Evolutionary conservation across 2,113 vertebrate genomes (phyloP).

Genomic region (Tapirus terrestris): DNA sequence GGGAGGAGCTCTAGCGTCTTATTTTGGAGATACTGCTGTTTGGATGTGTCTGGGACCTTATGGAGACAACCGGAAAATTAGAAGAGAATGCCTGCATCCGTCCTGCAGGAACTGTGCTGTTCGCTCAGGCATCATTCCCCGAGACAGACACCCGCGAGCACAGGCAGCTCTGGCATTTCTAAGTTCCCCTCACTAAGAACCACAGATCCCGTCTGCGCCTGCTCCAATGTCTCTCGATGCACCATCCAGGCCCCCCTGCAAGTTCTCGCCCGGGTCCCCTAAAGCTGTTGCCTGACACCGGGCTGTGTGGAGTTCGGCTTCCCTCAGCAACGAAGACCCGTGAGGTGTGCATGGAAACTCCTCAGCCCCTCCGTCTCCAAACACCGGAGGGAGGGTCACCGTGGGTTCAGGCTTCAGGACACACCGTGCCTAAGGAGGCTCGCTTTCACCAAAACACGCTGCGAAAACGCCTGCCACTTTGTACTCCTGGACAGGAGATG

Average conservation of each 20-base stretch:
- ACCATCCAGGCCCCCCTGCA: neutral
- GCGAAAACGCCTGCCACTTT: neutral
- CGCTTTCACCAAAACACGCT: neutral
- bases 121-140: neutral
- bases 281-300: neutral
- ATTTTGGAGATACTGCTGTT: neutral
- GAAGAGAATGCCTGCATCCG: neutral
- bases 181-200: neutral
- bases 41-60: neutral
- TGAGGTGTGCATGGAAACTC: neutral
- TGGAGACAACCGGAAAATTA: neutral
- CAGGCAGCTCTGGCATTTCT: neutral
- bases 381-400: fast-evolving
- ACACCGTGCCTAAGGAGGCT: neutral
- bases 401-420: neutral
- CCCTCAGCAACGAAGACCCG: neutral
- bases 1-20: neutral
- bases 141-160: neutral
- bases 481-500: neutral
- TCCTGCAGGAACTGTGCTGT: neutral
- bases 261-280: neutral
- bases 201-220: neutral
- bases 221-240: neutral
- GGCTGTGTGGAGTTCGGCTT: neutral
- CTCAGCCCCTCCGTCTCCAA: neutral